These are phyloP conservation scores for Actinernus sp. DNA, from an alignment of 92 coral and sea anemone species.

Conservation along the genomic window DNA sequence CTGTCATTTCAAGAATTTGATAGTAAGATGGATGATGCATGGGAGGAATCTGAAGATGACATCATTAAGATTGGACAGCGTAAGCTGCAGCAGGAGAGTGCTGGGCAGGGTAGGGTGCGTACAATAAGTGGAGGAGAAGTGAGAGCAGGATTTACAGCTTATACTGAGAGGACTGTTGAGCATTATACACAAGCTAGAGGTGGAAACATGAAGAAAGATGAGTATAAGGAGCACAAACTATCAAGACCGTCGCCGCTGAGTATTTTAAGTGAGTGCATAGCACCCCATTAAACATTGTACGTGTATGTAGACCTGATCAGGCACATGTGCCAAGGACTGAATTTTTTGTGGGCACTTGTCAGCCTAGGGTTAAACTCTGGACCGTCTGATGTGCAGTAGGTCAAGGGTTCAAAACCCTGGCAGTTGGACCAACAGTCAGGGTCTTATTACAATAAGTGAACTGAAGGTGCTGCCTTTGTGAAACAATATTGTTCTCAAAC, in stretches of 20 bases:
- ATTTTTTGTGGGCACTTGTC: too few species aligned
- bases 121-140: conserved; percentile 93
- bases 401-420: too few species aligned
- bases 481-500: too few species aligned
- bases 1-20: conserved; percentile 94
- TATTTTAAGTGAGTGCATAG: conserved; percentile 70
- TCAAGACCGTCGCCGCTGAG: conserved; percentile 89
- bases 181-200: conserved; percentile 41
- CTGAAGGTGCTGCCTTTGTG: too few species aligned
- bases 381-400: too few species aligned
- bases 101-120: conserved; percentile 58
- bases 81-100: conserved; percentile 19
- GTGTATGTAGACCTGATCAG: too few species aligned
- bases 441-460: too few species aligned
- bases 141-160: conserved; percentile 75
- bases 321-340: too few species aligned
- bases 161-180: conserved; percentile 37
- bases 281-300: too few species aligned
- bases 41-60: conserved; percentile 97
- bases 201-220: conserved; percentile 33
- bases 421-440: too few species aligned
- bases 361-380: too few species aligned
- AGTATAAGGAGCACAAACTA: conserved; percentile 45
- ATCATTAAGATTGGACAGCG: conserved; percentile 56
- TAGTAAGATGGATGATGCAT: conserved; percentile 93